Evolutionary conservation across 2,888 invertebrate genomes (phyloP), one percentile per base, ranked within the genome.

Genomic region (Phyllotreta striolata): DNA sequence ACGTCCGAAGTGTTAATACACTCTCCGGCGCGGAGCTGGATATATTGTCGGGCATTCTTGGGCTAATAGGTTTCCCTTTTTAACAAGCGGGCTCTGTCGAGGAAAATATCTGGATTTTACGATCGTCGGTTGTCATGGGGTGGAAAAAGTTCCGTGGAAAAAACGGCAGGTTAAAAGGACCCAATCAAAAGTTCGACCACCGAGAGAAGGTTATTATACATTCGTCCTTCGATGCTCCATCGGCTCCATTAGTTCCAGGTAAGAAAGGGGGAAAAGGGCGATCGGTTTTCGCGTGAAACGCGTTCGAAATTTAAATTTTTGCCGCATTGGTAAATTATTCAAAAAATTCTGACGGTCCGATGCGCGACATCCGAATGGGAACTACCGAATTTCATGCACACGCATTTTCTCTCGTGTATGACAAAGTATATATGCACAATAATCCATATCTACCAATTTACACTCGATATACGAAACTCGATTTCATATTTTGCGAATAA

Each of bases 181-280:
- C 44, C 60, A 60, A 60, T 60, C 60, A 54, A 60, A 60, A 60
- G 44, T 60, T 60, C 35, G 60, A 60, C 60, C 44, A 52, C 52
- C 39, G 43, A 60, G 54, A 60, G 60, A 24, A 24, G 60, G 52
- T 8, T 60, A 60, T 60, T 60, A 60, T 60, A 52, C 24, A 60
- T 60, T 52, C 60, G 40, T 39, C 52, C 54, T 52, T 43, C 43
- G 12, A 41, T 41, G 37, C 43, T 52, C 52, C 43, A 60, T 52
- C 35, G 43, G 43, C 43, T 60, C 60, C 60, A 60, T 60, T 60
- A 54, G 60, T 52, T 52, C 24, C 24, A 24, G 24, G 24, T 24
- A 24, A 24, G 24, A 4, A 24, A 24, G 24, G 24, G 24, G 24
- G 2, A 4, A 24, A 24, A 24, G 24, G 24, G 24, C 24, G 24